These are phyloP conservation scores for Emydura subglobosa DNA, from an alignment of 2,113 vertebrate species.

Conservation along the genomic window DNA sequence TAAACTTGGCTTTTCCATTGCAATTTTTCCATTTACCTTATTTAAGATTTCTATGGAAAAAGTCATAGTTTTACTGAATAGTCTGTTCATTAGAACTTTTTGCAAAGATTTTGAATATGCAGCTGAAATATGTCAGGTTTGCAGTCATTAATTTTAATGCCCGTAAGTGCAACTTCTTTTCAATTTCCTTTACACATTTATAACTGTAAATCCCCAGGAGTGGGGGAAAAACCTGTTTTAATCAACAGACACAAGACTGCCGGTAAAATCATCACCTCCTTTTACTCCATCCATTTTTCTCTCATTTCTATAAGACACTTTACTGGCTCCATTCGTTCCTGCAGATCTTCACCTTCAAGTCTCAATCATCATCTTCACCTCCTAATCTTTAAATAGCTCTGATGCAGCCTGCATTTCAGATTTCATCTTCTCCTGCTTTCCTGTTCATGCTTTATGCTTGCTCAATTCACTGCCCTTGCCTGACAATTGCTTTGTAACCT, in stretches of 20 bases:
- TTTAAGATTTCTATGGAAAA: neutral
- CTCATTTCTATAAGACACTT: neutral
- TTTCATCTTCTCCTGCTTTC: slow-evolving; percentile 7
- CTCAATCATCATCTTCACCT: neutral
- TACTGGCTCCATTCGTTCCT: neutral
- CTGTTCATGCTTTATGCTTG: neutral
- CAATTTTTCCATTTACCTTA: neutral
- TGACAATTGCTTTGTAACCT: slow-evolving; percentile 1
- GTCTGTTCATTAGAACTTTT: neutral
- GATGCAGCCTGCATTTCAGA: neutral
- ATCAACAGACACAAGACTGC: slow-evolving; percentile 21
- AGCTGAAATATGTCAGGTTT: slow-evolving; percentile 22
- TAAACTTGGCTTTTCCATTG: slow-evolving; percentile 23
- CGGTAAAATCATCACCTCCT: slow-evolving; percentile 8
- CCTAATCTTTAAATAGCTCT: slow-evolving; percentile 13
- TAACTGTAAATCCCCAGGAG: slow-evolving; percentile 8
- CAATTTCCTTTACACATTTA: slow-evolving; percentile 42
- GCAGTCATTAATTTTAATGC: slow-evolving; percentile 27
- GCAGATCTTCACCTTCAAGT: slow-evolving; percentile 6
- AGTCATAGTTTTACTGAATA: neutral
- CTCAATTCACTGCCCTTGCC: neutral
- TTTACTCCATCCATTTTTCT: neutral
- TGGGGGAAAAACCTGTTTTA: slow-evolving; percentile 22
- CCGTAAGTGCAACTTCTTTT: slow-evolving; percentile 19
- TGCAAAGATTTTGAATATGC: neutral